Evolutionary conservation across 1,140 invertebrate genomes (phyloP).

Genomic region (Bombus polaris): DNA sequence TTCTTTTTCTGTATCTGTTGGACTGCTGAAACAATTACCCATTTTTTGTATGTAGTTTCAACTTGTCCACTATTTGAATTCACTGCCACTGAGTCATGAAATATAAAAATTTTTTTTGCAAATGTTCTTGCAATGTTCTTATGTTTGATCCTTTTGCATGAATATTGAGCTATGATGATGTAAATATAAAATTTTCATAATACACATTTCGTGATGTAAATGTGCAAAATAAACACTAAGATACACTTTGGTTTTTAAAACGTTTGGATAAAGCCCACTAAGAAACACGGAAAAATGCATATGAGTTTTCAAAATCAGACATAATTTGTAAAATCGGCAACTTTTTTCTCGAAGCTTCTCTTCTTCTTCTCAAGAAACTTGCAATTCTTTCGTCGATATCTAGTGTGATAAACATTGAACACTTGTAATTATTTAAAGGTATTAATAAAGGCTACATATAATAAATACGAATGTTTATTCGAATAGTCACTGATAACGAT

Average conservation of each 20-base stretch:
- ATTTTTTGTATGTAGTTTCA: constrained; percentile 75
- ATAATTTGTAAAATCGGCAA: constrained; percentile 21
- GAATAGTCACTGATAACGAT: background rate
- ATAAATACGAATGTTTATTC: background rate
- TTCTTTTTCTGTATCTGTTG: constrained; percentile 85
- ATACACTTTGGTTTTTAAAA: constrained; percentile 28
- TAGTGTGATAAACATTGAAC: constrained; percentile 14
- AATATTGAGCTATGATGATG: constrained; percentile 8
- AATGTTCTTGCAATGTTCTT: constrained; percentile 11
- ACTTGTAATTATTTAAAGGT: constrained; percentile 23
- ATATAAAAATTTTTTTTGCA: background rate
- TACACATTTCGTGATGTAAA: constrained; percentile 33
- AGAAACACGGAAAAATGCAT: background rate
- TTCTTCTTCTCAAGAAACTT: constrained; percentile 36
- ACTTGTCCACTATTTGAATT: constrained; percentile 18
- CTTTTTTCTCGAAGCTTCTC: constrained; percentile 31
- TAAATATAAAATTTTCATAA: constrained; percentile 30
- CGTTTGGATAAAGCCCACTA: constrained; percentile 15
- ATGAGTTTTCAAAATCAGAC: constrained; percentile 21
- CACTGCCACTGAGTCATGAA: constrained; percentile 40
- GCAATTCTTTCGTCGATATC: constrained; percentile 26
- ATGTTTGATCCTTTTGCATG: constrained; percentile 39
- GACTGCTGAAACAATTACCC: constrained; percentile 89
- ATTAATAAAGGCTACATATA: background rate
- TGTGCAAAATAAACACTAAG: constrained; percentile 25